A percentile compares a stretch with the other conserved stretches of the same genome.
Conservation (phyloP, 92 coral and sea anemone genomes). For the Bergia sp. region DNA sequence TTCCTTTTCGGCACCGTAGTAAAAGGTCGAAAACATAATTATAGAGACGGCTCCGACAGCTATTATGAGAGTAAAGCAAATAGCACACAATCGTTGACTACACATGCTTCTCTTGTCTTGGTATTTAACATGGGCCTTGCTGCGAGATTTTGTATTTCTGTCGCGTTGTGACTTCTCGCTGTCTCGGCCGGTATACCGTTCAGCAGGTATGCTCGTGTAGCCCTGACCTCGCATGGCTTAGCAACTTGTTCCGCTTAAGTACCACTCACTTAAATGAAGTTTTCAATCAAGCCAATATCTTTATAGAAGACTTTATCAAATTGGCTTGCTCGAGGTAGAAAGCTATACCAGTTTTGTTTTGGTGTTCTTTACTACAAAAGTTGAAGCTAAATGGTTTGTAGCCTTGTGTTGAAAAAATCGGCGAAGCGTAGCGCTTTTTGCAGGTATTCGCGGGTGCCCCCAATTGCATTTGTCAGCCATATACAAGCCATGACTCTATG, state of each 20-base stretch:
- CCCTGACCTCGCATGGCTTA: slow-evolving; percentile 31
- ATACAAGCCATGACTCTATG: slow-evolving; percentile 6
- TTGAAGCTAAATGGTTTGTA: background rate
- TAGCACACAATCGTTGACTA: slow-evolving; percentile 62
- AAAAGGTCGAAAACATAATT: slow-evolving; percentile 72
- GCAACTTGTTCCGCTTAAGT: background rate
- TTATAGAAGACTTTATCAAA: background rate
- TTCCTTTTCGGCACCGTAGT: slow-evolving; percentile 79
- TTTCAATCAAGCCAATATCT: background rate
- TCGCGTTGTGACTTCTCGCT: slow-evolving; percentile 28
- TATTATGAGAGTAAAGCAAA: slow-evolving; percentile 68
- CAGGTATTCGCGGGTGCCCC: slow-evolving; percentile 29
- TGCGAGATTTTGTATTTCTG: background rate
- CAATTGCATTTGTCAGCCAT: background rate
- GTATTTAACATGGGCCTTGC: slow-evolving; percentile 52
- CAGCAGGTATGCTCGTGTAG: slow-evolving; percentile 23
- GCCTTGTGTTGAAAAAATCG: slow-evolving; percentile 14
- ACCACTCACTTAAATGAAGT: background rate
- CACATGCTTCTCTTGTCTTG: slow-evolving; percentile 54
- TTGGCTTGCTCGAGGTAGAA: too few relatives aligned
- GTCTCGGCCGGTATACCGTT: background rate
- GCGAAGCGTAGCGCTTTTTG: background rate
- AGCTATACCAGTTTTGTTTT: background rate
- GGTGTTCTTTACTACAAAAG: background rate
- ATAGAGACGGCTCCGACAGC: slow-evolving; percentile 81